Conservation (phyloP, 2,888 invertebrate species). For the Nomada ferruginata region DNA sequence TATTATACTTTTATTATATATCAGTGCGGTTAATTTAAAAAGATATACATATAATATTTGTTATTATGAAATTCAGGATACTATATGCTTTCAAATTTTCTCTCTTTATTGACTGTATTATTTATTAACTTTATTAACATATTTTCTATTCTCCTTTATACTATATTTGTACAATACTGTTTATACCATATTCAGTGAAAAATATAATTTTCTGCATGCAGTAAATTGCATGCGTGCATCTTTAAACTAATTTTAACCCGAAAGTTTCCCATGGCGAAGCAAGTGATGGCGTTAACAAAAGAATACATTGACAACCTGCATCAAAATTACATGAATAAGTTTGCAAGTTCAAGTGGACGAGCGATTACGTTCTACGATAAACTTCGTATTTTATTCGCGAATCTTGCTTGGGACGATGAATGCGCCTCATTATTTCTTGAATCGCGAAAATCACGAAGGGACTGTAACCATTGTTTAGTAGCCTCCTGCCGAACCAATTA, state of each 20-base stretch:
- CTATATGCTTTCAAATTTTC: no score
- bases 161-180: no score
- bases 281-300: not conserved
- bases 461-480: conserved; percentile 43
- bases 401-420: conserved; percentile 11
- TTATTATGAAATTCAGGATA: not conserved
- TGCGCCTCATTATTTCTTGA: conserved; percentile 34
- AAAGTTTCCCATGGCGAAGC: not conserved
- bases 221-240: no score
- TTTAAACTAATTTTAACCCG: not conserved
- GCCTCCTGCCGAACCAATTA: conserved; percentile 35
- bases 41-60: not conserved
- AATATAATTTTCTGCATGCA: no score
- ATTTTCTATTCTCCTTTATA: no score
- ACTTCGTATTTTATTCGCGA: conserved; percentile 11
- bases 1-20: not conserved
- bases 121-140: no score
- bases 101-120: no score
- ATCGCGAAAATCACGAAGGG: conserved; percentile 26
- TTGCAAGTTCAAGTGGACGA: not conserved
- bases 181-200: no score
- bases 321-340: not conserved
- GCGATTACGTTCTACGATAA: not conserved
- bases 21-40: not conserved
- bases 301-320: not conserved